Evolutionary conservation across 2,888 invertebrate species (phyloP).

Genomic region (Synergus umbraculus): DNA sequence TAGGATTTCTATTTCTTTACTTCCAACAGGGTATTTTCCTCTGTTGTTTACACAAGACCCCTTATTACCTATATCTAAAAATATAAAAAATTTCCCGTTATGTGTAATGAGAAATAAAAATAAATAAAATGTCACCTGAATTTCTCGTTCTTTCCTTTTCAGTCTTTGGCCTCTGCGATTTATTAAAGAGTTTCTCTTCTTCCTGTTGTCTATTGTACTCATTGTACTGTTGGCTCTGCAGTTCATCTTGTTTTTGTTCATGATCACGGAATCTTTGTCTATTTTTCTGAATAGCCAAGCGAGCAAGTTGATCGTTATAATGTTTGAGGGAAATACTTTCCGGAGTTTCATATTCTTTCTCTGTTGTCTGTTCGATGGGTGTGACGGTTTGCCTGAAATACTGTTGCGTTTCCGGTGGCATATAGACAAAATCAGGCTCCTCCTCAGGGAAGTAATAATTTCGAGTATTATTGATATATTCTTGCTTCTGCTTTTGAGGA

Average conservation of each 20-base stretch:
- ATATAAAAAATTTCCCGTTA: too few species aligned
- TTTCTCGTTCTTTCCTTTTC: slow-evolving; percentile 45
- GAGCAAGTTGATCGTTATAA: slow-evolving; percentile 74
- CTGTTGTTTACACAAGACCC: too few species aligned
- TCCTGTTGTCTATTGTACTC: slow-evolving; percentile 66
- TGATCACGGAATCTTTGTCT: slow-evolving; percentile 69
- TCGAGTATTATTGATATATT: slow-evolving; percentile 51
- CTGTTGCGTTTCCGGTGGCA: slow-evolving; percentile 59
- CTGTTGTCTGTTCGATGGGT: slow-evolving; percentile 60
- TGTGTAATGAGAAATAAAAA: too few species aligned
- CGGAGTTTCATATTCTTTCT: slow-evolving; percentile 70
- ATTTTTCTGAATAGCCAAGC: slow-evolving; percentile 72
- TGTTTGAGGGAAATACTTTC: slow-evolving; percentile 74
- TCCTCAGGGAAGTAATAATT: slow-evolving; percentile 55
- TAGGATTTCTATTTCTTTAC: too few species aligned
- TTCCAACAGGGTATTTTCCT: too few species aligned
- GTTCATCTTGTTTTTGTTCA: slow-evolving; percentile 66
- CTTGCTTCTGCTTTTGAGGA: slow-evolving; percentile 68
- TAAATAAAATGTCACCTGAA: not conserved
- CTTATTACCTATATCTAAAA: too few species aligned
- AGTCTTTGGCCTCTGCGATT: slow-evolving; percentile 59
- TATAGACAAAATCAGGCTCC: slow-evolving; percentile 62
- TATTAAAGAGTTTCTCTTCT: slow-evolving; percentile 62
- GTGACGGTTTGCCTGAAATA: slow-evolving; percentile 63
- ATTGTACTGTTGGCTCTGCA: slow-evolving; percentile 65